These are phyloP conservation scores for Holothuria glaberrima DNA, from an alignment of 35 echinoderm and acorn worm genomes.

Conservation along the genomic window DNA sequence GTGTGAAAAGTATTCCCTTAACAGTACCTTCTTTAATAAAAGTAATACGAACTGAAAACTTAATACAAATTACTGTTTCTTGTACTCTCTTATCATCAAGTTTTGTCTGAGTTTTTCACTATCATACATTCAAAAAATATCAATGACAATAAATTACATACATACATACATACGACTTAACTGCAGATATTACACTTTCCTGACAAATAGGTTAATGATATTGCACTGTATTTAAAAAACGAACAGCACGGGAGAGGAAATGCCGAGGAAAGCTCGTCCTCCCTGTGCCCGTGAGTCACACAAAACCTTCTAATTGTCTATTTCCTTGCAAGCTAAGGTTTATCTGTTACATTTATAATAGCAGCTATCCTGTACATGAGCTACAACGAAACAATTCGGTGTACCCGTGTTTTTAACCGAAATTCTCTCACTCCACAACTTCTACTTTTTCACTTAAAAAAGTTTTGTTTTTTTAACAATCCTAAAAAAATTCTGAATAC, in stretches of 20 bases:
- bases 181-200: conserved; percentile 44
- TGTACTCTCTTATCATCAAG: not conserved
- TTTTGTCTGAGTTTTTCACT: too few relatives aligned
- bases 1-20: too few relatives aligned
- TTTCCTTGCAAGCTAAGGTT: too few relatives aligned
- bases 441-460: not conserved
- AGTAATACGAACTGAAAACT: too few relatives aligned
- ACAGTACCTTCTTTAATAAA: too few relatives aligned
- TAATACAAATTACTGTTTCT: conserved; percentile 26
- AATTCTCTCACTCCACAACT: not conserved
- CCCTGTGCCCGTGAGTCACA: too few relatives aligned
- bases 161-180: conserved; percentile 35
- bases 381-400: not conserved
- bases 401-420: conserved; percentile 24
- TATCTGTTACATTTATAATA: too few relatives aligned
- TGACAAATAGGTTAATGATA: conserved; percentile 32
- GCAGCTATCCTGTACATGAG: too few relatives aligned
- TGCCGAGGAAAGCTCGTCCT: too few relatives aligned
- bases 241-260: too few relatives aligned
- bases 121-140: not conserved
- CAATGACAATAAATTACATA: conserved; percentile 13
- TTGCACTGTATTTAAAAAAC: conserved; percentile 22
- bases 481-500: conserved; percentile 44
- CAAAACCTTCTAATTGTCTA: too few relatives aligned
- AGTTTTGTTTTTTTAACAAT: not conserved